Base-by-base conservation (phyloP, 2,113 vertebrate species). In the Zapornia atra region DNA sequence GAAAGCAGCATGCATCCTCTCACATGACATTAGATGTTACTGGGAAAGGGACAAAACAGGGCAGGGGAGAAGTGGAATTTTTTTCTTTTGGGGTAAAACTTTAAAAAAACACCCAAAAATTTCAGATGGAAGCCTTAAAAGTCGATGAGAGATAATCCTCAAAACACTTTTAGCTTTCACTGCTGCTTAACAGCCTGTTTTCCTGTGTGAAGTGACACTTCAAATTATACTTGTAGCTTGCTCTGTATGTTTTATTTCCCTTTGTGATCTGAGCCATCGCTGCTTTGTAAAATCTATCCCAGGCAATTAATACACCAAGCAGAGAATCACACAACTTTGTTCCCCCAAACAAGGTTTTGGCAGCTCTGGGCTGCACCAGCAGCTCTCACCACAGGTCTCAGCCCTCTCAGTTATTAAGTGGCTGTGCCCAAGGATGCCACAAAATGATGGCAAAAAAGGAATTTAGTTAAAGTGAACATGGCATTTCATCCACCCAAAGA, bases 21-120 rank as follows among this genome's bases (percentile, higher is more conserved):
- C 28, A 1, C 0, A 2, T 1, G n/a, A 65, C 12, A 28, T 34
- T 1, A 14, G 64, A 13, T 10, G 28, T 28, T 9, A 19, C 15
- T 5, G 31, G n/a, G 26, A 76, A 69, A 80, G 17, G 31, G 21
- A 29, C 7, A 81, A 68, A 88, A 54, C 0, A 1, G 7, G 7
- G 10, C 8, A 8, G 9, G 17, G 10, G 5, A 9, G 7, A 11
- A 17, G 0, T 2, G 48, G 48, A 48, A 21, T 20, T 33, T 40
- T 51, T 20, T 24, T 40, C 8, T 18, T 7, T 50, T 83, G 11
- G 31, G 12, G 17, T 19, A 38, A 65, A 89, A 60, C 33, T 72
- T 80, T 2, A 5, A 6, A 34, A 38, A 91, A 94, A 69, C 25
- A n/a, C 19, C 5, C 48, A 48, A 5, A 2, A 28, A 18, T 50